Base-by-base conservation (phyloP, 2,888 invertebrate genomes). In the Aleiodes alternator region DNA sequence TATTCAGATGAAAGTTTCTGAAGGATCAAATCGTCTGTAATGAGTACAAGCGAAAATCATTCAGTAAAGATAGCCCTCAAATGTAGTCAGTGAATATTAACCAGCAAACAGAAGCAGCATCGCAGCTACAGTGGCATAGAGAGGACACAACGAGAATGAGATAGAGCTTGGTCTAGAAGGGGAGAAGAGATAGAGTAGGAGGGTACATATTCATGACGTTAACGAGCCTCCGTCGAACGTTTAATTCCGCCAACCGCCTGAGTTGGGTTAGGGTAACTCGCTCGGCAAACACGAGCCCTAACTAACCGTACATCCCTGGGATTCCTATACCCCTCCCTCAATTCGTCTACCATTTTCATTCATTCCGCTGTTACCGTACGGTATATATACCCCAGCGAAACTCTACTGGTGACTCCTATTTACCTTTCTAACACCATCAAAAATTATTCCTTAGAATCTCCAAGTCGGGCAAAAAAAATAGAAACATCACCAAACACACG, bases 201-300 rank as follows among this genome's bases (percentile, higher is more conserved):
- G 89, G 89, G 89, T 89, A 89, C 89, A 89, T 89, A 89, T 89
- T 89, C 89, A 89, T 89, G 89, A 89, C 89, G 89, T 89, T 89
- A 89, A 89, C 89, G 89, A 89, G 89, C 88, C 88, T 86, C 87
- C 87, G 88, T 84, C 87, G 88, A 88, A 88, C 89, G 89, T 89
- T 89, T 89, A 89, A 89, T 89, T 89, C 89, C 89, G 89, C 87
- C 88, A 89, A 88, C 86, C 87, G 88, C 84, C 85, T 82, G 85
- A 88, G 87, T 89, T 87, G 85, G 87, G 88, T 88, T 87, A 87
- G 88, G 88, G 88, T 89, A 89, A 89, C 89, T 89, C 88, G 89
- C 88, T 87, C 86, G 84, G 87, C 87, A 89, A 89, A 89, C 89
- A 89, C 88, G 84, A 86, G 84, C 87, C 88, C 88, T 89, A 89